phyloP scores from a whole-genome alignment of 92 coral and sea anemone species.

The Siderastrea siderea region DNA sequence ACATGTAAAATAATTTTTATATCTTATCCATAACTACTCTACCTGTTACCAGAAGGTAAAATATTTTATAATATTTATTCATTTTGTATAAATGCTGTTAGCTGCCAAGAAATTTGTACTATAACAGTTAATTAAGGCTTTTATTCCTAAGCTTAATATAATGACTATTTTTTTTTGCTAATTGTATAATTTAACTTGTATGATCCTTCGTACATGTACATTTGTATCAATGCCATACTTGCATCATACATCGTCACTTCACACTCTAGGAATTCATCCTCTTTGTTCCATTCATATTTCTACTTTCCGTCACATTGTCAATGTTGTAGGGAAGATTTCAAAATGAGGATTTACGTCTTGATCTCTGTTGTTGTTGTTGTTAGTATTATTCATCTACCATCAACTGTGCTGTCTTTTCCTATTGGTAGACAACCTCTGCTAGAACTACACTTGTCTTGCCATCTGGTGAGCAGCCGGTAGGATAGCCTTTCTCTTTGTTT shows the following conservation, averaged over 20 bases:
- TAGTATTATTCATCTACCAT: not conserved
- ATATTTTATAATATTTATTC: too few species aligned
- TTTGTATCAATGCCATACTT: not conserved
- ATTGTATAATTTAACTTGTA: too few species aligned
- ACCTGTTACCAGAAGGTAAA: not conserved
- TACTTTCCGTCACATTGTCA: not conserved
- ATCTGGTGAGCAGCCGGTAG: slow-evolving; percentile 47
- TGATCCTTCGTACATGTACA: too few species aligned
- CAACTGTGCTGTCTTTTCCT: slow-evolving; percentile 39
- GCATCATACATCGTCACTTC: not conserved
- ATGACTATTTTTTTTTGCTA: too few species aligned
- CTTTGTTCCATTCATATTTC: not conserved
- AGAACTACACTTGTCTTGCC: slow-evolving; percentile 37
- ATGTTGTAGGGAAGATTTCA: not conserved
- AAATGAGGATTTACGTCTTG: not conserved
- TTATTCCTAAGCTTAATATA: too few species aligned
- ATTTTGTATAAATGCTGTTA: not conserved
- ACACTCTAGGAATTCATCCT: not conserved
- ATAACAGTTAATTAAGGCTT: too few species aligned
- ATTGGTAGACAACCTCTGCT: slow-evolving; percentile 44
- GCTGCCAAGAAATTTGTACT: too few species aligned
- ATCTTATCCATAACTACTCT: too few species aligned
- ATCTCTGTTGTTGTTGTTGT: not conserved
- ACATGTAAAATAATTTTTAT: too few species aligned
- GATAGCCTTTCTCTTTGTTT: slow-evolving; percentile 23